A percentile compares a stretch with the other conserved stretches of the same genome.
phyloP scores from a whole-genome alignment of 2,888 invertebrate genomes.

The Tetranychus truncatus region DNA sequence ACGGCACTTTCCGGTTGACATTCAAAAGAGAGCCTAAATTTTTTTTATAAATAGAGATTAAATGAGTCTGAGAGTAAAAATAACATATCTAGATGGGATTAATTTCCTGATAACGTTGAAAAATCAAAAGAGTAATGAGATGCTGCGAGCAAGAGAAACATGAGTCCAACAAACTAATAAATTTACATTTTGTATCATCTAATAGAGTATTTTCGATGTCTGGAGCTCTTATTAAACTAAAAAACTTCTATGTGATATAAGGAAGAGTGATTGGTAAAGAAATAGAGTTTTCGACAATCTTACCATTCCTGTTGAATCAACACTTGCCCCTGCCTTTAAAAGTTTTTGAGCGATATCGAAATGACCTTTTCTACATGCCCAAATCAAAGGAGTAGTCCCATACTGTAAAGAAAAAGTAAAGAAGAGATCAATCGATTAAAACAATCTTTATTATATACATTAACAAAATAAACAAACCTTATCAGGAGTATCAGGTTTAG shows the following conservation, averaged over 20 bases:
- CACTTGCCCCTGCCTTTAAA: conserved; percentile 64
- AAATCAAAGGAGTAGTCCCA: conserved; percentile 84
- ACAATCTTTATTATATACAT: neutral
- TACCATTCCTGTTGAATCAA: conserved; percentile 71
- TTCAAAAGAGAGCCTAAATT: no score
- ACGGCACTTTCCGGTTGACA: no score
- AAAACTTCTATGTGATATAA: no score
- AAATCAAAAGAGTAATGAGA: neutral
- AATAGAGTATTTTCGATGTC: no score
- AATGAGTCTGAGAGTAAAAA: neutral
- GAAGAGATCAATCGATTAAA: neutral
- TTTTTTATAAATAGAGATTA: conserved; percentile 6
- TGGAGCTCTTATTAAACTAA: no score
- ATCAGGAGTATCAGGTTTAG: conserved; percentile 85
- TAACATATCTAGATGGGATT: neutral
- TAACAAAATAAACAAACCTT: conserved; percentile 39
- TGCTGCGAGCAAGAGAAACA: neutral
- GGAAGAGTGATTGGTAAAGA: no score
- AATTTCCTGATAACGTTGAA: conserved; percentile 2
- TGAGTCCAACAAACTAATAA: neutral
- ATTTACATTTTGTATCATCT: no score
- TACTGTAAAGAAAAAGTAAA: conserved; percentile 37
- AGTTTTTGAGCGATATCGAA: conserved; percentile 60
- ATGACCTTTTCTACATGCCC: conserved; percentile 84
- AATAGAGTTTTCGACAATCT: neutral